Conservation (phyloP, 2,113 vertebrate species). For the Merops nubicus region DNA sequence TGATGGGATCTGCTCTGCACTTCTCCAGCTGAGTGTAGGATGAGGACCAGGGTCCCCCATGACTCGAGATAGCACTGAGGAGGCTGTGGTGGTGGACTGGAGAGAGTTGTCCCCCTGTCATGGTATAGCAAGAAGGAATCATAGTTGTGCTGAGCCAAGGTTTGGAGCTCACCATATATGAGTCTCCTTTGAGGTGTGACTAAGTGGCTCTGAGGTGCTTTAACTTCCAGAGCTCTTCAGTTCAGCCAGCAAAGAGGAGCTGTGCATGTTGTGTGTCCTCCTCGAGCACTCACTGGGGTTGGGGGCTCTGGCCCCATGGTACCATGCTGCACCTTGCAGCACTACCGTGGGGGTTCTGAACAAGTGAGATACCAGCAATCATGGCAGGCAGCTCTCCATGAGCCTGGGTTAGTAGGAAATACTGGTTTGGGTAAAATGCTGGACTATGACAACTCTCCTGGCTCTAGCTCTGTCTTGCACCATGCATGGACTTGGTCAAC, state of each 20-base stretch:
- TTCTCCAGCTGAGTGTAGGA: neutral
- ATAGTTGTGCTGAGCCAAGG: fast-evolving
- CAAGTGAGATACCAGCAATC: neutral
- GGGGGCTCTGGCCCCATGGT: fast-evolving
- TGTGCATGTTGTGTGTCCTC: fast-evolving
- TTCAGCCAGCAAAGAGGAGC: neutral
- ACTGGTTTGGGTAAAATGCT: neutral
- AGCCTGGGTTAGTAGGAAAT: neutral
- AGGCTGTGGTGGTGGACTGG: neutral
- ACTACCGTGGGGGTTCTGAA: neutral
- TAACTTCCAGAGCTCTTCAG: neutral
- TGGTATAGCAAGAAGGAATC: fast-evolving
- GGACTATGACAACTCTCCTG: fast-evolving
- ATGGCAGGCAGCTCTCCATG: neutral
- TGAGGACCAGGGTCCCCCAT: neutral
- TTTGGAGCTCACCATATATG: fast-evolving
- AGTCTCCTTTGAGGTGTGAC: neutral
- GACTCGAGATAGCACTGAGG: fast-evolving
- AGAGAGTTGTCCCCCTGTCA: neutral
- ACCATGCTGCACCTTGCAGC: fast-evolving
- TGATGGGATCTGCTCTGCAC: neutral
- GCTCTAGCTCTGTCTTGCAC: neutral
- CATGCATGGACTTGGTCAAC: fast-evolving
- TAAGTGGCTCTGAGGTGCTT: neutral
- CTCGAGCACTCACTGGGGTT: neutral